Base-by-base conservation (phyloP, 2,888 invertebrate species). In the Sminthurides aquaticus region DNA sequence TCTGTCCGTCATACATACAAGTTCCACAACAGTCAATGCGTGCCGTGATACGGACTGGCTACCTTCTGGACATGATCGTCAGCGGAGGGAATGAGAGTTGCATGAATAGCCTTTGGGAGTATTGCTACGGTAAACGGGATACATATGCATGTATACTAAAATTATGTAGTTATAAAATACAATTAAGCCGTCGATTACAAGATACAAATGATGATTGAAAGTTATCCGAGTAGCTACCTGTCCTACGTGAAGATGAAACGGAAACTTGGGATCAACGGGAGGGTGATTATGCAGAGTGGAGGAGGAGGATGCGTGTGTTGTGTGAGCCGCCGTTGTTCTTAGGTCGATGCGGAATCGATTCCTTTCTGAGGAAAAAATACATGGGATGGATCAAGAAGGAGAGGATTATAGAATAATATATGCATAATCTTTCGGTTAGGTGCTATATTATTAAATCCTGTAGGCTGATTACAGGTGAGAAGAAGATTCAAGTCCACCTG, bases 201-300 rank as follows among this genome's bases (percentile, higher is more conserved):
- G 43, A 34, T 34, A 52, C 52, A 52, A 52, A 52, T 52, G 20
- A 52, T 52, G 20, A 52, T 52, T 52, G 43, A 34, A 34, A 34
- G 8, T 15, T 34, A 34, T 34, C 15, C 43, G 8, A 34, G 5
- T 15, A 15, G 43, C 43, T 34, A 34, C 43, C 43, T 34, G 43
- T 5, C 43, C 5, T 34, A 34, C 43, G 43, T 34, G 15, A 34
- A 5, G 43, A n/a, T n/a, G n/a, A n/a, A n/a, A n/a, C n/a, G n/a
- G n/a, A n/a, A n/a, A n/a, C n/a, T n/a, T n/a, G n/a, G 15, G 43
- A 34, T 34, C 43, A 34, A 34, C 8, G 43, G 43, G 15, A 11
- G 43, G 43, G 5, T 34, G 43, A 15, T 34, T 15, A 34, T 5
- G 43, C 43, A 11, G 43, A 5, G n/a, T n/a, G n/a, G n/a, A n/a